Conservation (phyloP, 1,140 invertebrate genomes). For the Steinernema khuongi region DNA sequence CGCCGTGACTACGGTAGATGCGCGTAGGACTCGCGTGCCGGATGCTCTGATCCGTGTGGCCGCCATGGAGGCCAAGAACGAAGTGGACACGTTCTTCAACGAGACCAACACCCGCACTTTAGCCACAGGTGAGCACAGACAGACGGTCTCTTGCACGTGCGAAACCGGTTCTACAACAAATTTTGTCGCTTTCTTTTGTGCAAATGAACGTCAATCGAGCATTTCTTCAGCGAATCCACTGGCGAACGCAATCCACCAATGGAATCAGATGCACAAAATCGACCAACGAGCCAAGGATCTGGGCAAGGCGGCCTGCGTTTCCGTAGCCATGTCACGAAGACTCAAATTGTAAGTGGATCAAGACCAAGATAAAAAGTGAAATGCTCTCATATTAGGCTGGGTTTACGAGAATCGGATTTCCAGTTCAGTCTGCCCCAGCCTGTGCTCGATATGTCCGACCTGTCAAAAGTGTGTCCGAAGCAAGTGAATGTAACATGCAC, state of each 20-base stretch:
- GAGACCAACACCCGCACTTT: not conserved
- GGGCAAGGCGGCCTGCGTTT: slow-evolving; percentile 30
- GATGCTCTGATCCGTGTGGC: not conserved
- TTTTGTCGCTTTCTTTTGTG: slow-evolving; percentile 11
- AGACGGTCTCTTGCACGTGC: not conserved
- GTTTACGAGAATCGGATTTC: slow-evolving; percentile 32
- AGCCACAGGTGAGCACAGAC: slow-evolving; percentile 9
- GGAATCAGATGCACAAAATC: slow-evolving; percentile 27
- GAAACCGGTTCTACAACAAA: not conserved
- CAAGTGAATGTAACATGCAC: slow-evolving; percentile 10
- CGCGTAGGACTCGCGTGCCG: not conserved
- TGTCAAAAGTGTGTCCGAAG: slow-evolving; percentile 25
- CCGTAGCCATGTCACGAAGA: slow-evolving; percentile 34
- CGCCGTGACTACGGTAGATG: not conserved
- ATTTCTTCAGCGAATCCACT: slow-evolving; percentile 25
- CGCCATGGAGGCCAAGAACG: not conserved
- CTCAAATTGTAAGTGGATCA: slow-evolving; percentile 25
- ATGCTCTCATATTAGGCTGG: slow-evolving; percentile 22
- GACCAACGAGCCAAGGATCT: slow-evolving; percentile 29
- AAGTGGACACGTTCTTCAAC: not conserved
- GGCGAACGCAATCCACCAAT: slow-evolving; percentile 27
- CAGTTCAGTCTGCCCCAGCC: slow-evolving; percentile 29
- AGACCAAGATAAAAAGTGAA: not conserved
- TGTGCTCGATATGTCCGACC: not conserved
- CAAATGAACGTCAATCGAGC: not conserved